Conservation (phyloP, 2,113 vertebrate genomes). For the Taurulus bubalis region DNA sequence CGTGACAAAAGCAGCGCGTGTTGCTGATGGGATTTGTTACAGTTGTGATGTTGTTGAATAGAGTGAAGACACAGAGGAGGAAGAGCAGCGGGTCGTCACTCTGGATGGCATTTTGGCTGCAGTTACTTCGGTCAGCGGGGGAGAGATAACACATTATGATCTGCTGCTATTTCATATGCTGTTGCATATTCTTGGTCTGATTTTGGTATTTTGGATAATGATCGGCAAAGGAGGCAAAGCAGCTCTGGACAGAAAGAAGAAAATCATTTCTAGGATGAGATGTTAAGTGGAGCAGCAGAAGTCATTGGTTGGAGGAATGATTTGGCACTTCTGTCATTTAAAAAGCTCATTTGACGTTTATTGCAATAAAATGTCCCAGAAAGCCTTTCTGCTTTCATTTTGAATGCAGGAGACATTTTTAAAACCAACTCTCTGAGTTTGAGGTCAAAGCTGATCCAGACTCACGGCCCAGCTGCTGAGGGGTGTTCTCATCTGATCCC, state of each 20-base stretch:
- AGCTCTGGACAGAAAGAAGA: background rate
- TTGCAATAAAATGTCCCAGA: background rate
- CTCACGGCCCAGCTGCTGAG: no score
- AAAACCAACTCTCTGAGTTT: background rate
- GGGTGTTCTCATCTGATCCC: no score
- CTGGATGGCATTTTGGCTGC: background rate
- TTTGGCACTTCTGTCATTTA: background rate
- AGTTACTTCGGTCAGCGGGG: background rate
- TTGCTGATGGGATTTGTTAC: slow-evolving; percentile 33
- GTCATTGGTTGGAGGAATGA: background rate
- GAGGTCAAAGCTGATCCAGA: no score
- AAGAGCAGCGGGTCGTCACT: slow-evolving; percentile 28
- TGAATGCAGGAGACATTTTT: background rate
- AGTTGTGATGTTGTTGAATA: slow-evolving; percentile 58
- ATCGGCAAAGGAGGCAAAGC: background rate
- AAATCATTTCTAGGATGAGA: background rate
- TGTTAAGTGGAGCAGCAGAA: background rate
- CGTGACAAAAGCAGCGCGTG: slow-evolving; percentile 39
- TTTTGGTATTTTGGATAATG: background rate
- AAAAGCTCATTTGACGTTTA: background rate
- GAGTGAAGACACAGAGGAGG: slow-evolving; percentile 28
- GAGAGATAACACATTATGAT: background rate
- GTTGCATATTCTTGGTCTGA: background rate
- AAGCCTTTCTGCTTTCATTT: background rate
- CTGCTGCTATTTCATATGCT: background rate